Evolutionary conservation across 2,797 vertebrate genomes (phyloP), one percentile per base, ranked within the genome.

Genomic region (Spinus pinus): DNA sequence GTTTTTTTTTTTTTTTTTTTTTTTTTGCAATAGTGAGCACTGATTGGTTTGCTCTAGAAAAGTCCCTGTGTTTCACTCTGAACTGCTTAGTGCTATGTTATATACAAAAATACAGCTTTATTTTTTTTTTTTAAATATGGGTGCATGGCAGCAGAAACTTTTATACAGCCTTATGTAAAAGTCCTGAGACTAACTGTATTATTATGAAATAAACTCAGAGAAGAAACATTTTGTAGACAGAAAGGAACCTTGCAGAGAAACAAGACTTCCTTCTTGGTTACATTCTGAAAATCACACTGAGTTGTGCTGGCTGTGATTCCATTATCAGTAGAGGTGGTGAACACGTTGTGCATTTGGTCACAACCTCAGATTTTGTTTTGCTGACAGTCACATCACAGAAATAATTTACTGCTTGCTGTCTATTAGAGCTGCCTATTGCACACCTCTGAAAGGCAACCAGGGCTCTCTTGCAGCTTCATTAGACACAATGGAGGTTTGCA

Each of bases 281-380:
- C 12, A 6, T 74, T 78, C 31, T 94, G 57, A 58, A 91, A 66
- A 46, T 64, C 20, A 7, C 14, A 15, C 12, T 7, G 18, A 50
- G 10, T 22, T 6, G 13, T 2, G 2, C 30, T 51, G 14, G 1
- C 24, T 54, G 21, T 39, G 8, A 51, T 37, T 39, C 78, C 65
- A 10, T 50, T 37, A 9, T 49, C 6, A 2, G 8, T 14, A 21
- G 21, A 49, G 14, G 8, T 19, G 21, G 8, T 3, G 0, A 65
- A 9, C 12, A 24, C 1, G 27, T 39, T 37, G 27, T 0, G 0
- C 10, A 6, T 30, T 69, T 90, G 15, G 5, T 46, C 24, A 44
- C 57, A 60, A n/a, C 35, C 28, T 79, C 25, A 64, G 27, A 20
- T 75, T 61, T 58, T 30, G 13, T 22, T 66, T 86, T 73, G 28